Evolutionary conservation across 2,888 invertebrate species (phyloP), one percentile per base, ranked within the genome.

Genomic region (Ectemnius lituratus): DNA sequence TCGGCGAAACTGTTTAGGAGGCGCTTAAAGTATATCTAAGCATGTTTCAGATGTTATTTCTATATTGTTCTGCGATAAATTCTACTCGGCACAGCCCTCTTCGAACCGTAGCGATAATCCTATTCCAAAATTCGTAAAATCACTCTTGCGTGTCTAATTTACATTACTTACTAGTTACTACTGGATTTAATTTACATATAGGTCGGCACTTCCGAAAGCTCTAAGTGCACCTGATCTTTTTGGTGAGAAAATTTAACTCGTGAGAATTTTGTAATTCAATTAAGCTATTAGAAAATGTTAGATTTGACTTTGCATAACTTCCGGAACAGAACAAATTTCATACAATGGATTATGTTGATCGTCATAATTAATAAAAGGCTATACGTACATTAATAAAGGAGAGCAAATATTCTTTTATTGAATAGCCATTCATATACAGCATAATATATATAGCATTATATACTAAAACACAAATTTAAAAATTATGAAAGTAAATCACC

Each of bases 11-110:
- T 52, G 37, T 75, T 70, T 62, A 61, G 72, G 79, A 82, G 79
- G 68, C 68, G 81, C 82, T 82, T 52, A 52, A 73, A 62, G 56
- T 37, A 16, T 71, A 73, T 68, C 64, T 75, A 73, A 63, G 16
- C 23, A 46, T 37, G 46, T 59, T 62, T 13, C 20, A 3, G 58
- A 72, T 61, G 67, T 64, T 74, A 72, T 57, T 61, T 27, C 46
- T 56, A 59, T 75, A 77, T 75, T 52, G 67, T 28, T 20, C 23
- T 49, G 61, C 60, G 71, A 75, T 77, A 67, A 63, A 72, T 72
- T 72, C 46, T 62, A 70, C 73, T 49, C 56, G 46, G 67, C 61
- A 45, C 45, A 56, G 16, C 65, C 71, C 59, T 75, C 63, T 28
- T 13, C 65, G 37, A n/a, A 14, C 64, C 37, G 6, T 4, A 37